Evolutionary conservation across 2,888 invertebrate species (phyloP).

Genomic region (Cryptocephalus moraei): DNA sequence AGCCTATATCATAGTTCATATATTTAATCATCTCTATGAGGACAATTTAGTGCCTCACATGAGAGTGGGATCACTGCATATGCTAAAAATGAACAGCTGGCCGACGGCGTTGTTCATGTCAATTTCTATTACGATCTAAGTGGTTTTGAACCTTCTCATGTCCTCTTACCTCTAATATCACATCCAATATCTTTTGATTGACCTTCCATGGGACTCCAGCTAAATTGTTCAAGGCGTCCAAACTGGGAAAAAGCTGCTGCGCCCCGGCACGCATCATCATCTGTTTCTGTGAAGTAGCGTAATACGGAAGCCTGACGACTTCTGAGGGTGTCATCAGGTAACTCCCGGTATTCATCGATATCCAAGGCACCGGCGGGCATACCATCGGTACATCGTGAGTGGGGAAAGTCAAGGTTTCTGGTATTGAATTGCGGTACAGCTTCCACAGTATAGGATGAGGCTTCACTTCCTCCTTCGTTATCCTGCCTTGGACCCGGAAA

Average conservation of each 20-base stretch:
- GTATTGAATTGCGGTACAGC: slow-evolving; percentile 57
- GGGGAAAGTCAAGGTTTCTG: slow-evolving; percentile 61
- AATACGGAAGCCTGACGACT: slow-evolving; percentile 49
- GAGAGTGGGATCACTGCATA: too few relatives aligned
- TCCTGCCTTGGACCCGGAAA: slow-evolving; percentile 55
- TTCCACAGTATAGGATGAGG: slow-evolving; percentile 71
- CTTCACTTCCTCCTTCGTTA: slow-evolving; percentile 64
- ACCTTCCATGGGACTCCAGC: slow-evolving; percentile 87
- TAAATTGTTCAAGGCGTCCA: slow-evolving; percentile 91
- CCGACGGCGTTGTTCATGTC: too few relatives aligned
- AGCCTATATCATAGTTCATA: too few relatives aligned
- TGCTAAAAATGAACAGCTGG: too few relatives aligned
- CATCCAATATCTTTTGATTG: slow-evolving; percentile 52
- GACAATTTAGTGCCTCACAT: too few relatives aligned
- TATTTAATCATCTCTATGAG: too few relatives aligned
- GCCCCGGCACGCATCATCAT: slow-evolving; percentile 48
- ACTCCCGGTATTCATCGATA: slow-evolving; percentile 56
- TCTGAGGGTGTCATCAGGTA: slow-evolving; percentile 43
- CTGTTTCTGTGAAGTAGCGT: slow-evolving; percentile 55
- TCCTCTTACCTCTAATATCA: slow-evolving; percentile 38
- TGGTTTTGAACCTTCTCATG: too few relatives aligned
- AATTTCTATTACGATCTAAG: too few relatives aligned
- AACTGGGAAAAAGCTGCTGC: slow-evolving; percentile 62
- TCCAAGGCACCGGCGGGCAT: slow-evolving; percentile 84
- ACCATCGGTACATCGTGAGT: slow-evolving; percentile 63